Base-by-base conservation (phyloP, 2,113 vertebrate species). In the Sylvietta virens region DNA sequence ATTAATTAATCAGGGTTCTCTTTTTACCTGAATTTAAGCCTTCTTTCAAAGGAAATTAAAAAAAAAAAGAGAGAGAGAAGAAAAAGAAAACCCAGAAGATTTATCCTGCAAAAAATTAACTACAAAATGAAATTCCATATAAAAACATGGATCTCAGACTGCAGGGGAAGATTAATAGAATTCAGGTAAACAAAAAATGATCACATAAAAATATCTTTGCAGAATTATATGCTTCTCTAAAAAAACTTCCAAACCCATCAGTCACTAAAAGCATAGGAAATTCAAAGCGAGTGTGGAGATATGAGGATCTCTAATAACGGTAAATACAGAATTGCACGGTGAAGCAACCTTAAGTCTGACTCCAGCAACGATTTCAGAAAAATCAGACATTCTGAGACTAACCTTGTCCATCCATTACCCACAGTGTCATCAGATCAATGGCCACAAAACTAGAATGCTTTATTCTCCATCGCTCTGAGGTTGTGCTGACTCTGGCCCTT, bases 341-440 rank as follows among this genome's bases (percentile, higher is more conserved):
- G 80, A 96, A 92, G 95, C 92, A 92, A 94, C 71, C 87, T 92
- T 88, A 94, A 94, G 54, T 39, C 94, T 96, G 96, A 95, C 93
- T 96, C 50, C 40, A 95, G 89, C 86, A 96, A 92, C 66, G 81
- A 96, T 96, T 91, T 94, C 76, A 93, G 95, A 95, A 95, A 96
- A 97, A 95, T 96, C 95, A 96, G 95, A 94, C 90, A 86, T 94
- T 96, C 85, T 92, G 91, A 96, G 87, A 80, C 81, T 96, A 94
- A 95, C 91, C 89, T 96, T 95, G 95, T 95, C 89, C 92, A 95
- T 96, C 97, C 89, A 95, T 96, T 97, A 97, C 94, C 92, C 81
- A 74, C 91, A 94, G 91, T 96, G 95, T 96, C 95, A 97, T 96
- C 89, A 91, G 96, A 97, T 97, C 97, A 97, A 97, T 96, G 94